phyloP scores from a whole-genome alignment of 1,140 invertebrate species.

The Solenopsis invicta region DNA sequence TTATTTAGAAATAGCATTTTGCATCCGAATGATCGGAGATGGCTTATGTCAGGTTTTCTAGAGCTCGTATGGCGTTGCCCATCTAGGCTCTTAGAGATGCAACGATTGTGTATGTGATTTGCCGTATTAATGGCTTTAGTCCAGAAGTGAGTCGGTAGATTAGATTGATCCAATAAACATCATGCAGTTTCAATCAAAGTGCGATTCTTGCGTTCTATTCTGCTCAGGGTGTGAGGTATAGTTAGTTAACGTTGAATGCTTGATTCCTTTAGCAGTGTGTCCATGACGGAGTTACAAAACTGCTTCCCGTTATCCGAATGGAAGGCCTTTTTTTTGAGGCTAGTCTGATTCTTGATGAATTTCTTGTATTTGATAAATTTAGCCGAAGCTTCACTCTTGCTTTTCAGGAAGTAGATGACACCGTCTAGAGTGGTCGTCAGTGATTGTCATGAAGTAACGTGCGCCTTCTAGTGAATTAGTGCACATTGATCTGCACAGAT shows the following conservation, averaged over 20 bases:
- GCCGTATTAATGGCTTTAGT: slow-evolving; percentile 2
- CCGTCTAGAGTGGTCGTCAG: not conserved
- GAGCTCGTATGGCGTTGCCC: not conserved
- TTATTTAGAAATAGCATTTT: not conserved
- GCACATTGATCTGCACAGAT: slow-evolving; percentile 25
- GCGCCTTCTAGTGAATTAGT: not conserved
- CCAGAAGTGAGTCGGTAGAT: not conserved
- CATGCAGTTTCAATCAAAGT: not conserved
- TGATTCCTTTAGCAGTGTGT: slow-evolving; percentile 16
- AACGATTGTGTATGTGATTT: slow-evolving; percentile 23
- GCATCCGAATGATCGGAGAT: slow-evolving; percentile 20
- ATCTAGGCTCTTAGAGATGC: not conserved
- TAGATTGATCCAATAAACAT: not conserved
- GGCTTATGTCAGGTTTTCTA: not conserved
- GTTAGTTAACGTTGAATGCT: slow-evolving; percentile 40
- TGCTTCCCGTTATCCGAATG: slow-evolving; percentile 62
- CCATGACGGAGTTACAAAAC: slow-evolving; percentile 75
- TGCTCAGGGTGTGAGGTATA: not conserved
- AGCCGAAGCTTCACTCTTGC: not conserved
- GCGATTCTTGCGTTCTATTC: not conserved
- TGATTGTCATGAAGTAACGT: slow-evolving; percentile 17
- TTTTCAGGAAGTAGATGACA: slow-evolving; percentile 35
- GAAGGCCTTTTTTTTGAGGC: not conserved
- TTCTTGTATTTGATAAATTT: slow-evolving; percentile 35
- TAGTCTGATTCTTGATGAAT: not conserved